Evolutionary conservation across 2,113 vertebrate species (phyloP), one percentile per base, ranked within the genome.

Genomic region (Hymenochirus boettgeri): DNA sequence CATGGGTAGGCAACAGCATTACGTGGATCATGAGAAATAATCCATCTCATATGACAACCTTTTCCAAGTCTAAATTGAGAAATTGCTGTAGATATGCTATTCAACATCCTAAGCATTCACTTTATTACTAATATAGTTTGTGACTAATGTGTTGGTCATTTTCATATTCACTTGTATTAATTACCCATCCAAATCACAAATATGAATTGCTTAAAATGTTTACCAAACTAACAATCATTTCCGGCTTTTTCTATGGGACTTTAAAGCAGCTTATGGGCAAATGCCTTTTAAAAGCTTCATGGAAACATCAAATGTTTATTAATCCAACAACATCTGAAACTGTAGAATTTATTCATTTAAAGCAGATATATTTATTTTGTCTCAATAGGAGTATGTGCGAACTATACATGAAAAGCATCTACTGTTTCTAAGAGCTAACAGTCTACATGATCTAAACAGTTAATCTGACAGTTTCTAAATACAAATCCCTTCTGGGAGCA

Each of bases 11-110:
- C 46, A 58, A 52, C 33, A 58, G 46, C 31, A 66, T 66, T 66
- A 66, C 64, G 52, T 66, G 54, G 64, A 66, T 66, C 64, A 66
- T 58, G 56, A 52, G 55, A 58, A 27, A 59, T 58, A 66, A 66
- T 66, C 64, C 55, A 57, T 57, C 63, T 57, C 29, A 57, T 26
- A 66, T 39, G 64, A 52, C 64, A 55, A 55, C 52, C 52, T 55
- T 55, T 31, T 26, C 17, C 9, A 55, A 55, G 31, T 15, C 18
- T 25, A 57, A 66, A 66, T 27, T 39, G 8, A 66, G 46, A 66
- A 66, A 59, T 52, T 52, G 52, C 29, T 7, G 35, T 39, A 52
- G 39, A 47, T 33, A 56, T 47, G 33, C 26, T 46, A 64, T 57
- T 29, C 45, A 48, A 33, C 26, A 26, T 50, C 24, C 56, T 21